A percentile compares a stretch with the other conserved stretches of the same genome.
These are phyloP conservation scores for Papilio xuthus DNA, from an alignment of 1,140 invertebrate species.

Conservation along the genomic window DNA sequence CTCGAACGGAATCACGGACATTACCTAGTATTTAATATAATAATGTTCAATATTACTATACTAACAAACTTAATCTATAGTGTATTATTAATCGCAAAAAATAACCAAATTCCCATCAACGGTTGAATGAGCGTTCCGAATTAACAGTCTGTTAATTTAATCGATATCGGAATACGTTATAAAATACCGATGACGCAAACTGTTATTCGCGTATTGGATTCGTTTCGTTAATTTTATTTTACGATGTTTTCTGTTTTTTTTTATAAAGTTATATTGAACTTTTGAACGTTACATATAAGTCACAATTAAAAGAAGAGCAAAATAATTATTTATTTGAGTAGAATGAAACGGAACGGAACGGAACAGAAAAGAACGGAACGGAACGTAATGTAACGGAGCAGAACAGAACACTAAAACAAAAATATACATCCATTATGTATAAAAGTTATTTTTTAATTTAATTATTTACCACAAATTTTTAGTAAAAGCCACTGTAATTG, in stretches of 20 bases:
- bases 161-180: conserved; percentile 7
- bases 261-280: neutral
- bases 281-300: neutral
- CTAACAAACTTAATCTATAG: neutral
- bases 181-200: conserved; percentile 27
- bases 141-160: conserved; percentile 9
- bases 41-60: neutral
- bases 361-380: no score
- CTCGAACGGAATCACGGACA: no score
- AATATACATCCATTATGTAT: no score
- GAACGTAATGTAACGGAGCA: no score
- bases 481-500: conserved; percentile 12
- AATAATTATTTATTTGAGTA: no score
- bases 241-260: conserved; percentile 24
- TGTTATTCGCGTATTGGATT: conserved; percentile 19
- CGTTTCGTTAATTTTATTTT: conserved; percentile 22
- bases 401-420: no score
- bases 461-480: no score
- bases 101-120: neutral
- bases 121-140: conserved; percentile 20
- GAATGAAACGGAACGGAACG: no score
- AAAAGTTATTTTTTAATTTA: no score
- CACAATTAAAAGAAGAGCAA: no score
- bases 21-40: no score
- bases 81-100: neutral